Conservation (phyloP, 2,888 invertebrate species). For the Agriotes lineatus region DNA sequence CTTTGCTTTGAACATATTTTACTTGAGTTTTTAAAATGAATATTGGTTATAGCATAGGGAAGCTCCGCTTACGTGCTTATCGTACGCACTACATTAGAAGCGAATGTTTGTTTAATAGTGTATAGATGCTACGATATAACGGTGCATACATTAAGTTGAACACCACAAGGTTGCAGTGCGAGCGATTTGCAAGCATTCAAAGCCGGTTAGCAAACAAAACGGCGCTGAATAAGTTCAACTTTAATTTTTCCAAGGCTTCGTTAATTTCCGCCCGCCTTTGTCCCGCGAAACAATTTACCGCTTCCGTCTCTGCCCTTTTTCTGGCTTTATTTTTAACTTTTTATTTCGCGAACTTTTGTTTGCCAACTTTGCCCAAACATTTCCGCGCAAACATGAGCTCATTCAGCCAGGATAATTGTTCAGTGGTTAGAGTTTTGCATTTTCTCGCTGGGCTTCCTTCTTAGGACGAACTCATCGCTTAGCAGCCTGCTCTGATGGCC, state of each 20-base stretch:
- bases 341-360: slow-evolving; percentile 32
- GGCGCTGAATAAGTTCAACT: too few species aligned
- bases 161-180: too few species aligned
- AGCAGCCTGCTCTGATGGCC: slow-evolving; percentile 12
- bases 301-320: slow-evolving; percentile 24
- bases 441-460: slow-evolving; percentile 23
- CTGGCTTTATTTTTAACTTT: slow-evolving; percentile 31
- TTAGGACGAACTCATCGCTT: neutral
- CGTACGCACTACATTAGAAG: too few species aligned
- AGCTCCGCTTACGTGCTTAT: too few species aligned
- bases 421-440: slow-evolving; percentile 30
- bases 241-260: slow-evolving; percentile 19
- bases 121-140: too few species aligned
- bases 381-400: slow-evolving; percentile 30
- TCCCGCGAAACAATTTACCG: slow-evolving; percentile 20
- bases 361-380: slow-evolving; percentile 35
- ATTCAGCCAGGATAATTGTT: slow-evolving; percentile 33
- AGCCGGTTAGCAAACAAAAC: too few species aligned
- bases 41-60: too few species aligned
- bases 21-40: too few species aligned
- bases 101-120: too few species aligned
- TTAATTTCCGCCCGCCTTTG: slow-evolving; percentile 23
- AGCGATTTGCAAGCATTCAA: too few species aligned
- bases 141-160: too few species aligned
- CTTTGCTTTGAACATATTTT: too few species aligned